Evolutionary conservation across 1,140 invertebrate genomes (phyloP).

Genomic region (Saxidomus purpurata): DNA sequence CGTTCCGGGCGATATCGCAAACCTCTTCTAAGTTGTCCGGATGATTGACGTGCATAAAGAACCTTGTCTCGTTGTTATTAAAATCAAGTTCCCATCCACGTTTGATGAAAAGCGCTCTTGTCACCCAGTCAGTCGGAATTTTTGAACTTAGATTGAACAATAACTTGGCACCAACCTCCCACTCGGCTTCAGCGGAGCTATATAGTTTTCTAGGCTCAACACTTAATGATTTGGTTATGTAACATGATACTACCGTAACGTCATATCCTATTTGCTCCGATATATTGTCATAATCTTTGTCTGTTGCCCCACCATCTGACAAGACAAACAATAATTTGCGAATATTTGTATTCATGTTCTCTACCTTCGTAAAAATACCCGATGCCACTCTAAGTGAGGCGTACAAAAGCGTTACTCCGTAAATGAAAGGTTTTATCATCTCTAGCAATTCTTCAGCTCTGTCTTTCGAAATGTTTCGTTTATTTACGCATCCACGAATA

Average conservation of each 20-base stretch:
- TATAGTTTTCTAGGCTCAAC: conserved; percentile 7
- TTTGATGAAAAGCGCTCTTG: neutral
- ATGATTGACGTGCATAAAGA: conserved; percentile 43
- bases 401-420: neutral
- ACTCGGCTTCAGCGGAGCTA: neutral
- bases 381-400: neutral
- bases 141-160: conserved; percentile 40
- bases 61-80: conserved; percentile 21
- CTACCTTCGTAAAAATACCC: no score
- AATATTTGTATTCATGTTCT: neutral
- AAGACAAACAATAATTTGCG: conserved; percentile 34
- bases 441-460: conserved; percentile 21
- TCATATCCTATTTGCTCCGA: neutral
- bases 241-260: conserved; percentile 19
- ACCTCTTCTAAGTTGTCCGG: neutral
- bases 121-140: neutral
- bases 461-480: neutral
- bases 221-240: neutral
- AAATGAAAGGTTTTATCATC: conserved; percentile 34
- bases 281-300: no score
- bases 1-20: neutral
- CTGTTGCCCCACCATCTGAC: neutral
- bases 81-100: conserved; percentile 16
- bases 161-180: conserved; percentile 10
- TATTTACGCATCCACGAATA: neutral